Conservation (phyloP, 2,797 vertebrate species). For the Centroberyx gerrardi region DNA sequence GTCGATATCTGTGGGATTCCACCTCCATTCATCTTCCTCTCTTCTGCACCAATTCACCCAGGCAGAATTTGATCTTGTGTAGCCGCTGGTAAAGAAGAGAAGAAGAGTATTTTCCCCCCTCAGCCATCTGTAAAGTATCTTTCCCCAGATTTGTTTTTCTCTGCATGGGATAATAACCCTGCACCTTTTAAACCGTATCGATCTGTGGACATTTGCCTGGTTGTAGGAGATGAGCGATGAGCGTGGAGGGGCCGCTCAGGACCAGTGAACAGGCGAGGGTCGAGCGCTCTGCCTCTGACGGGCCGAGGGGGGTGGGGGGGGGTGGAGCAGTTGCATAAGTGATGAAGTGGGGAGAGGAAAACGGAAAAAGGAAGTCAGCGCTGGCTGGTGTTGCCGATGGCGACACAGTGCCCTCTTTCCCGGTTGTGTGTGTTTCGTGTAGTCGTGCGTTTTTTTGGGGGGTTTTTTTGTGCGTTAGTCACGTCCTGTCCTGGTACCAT, state of each 20-base stretch:
- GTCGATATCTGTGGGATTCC: constrained; percentile 49
- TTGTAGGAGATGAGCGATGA: constrained; percentile 34
- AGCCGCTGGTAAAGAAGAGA: too few species aligned
- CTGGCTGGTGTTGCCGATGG: constrained; percentile 61
- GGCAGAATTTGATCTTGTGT: too few species aligned
- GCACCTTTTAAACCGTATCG: not conserved
- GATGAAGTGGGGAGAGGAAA: constrained; percentile 75
- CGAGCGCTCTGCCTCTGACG: constrained; percentile 50
- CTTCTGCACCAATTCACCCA: constrained; percentile 14
- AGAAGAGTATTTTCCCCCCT: not conserved
- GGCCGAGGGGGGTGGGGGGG: constrained; percentile 39
- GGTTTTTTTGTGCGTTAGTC: constrained; percentile 59
- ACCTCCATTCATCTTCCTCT: constrained; percentile 34
- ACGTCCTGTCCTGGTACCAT: constrained; percentile 63
- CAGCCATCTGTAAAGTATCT: not conserved
- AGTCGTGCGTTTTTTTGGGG: constrained; percentile 32
- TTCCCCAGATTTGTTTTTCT: not conserved
- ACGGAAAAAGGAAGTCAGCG: constrained; percentile 79
- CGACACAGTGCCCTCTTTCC: constrained; percentile 83
- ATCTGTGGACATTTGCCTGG: constrained; percentile 15
- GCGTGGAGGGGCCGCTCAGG: constrained; percentile 17
- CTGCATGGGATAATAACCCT: not conserved
- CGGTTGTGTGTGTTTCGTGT: constrained; percentile 54
- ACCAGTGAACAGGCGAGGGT: constrained; percentile 59
- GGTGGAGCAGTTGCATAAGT: constrained; percentile 79